Evolutionary conservation across 2,797 vertebrate species (phyloP), one percentile per base, ranked within the genome.

Genomic region (Enteromius trimaculatus): DNA sequence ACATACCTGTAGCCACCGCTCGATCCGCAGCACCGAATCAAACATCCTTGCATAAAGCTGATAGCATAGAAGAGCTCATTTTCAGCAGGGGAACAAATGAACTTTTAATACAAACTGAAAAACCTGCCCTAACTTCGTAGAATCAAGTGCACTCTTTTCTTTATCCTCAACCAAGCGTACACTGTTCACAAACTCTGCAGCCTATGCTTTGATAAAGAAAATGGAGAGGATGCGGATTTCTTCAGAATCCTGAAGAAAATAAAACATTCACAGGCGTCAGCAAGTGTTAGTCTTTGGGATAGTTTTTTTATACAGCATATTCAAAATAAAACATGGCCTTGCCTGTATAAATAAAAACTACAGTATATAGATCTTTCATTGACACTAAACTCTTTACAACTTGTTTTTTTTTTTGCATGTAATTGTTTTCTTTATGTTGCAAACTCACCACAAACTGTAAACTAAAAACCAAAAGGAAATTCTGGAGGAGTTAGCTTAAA

Each of bases 21-120:
- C 21, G 75, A 71, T 81, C 70, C 47, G 16, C 44, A 53, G 53
- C n/a, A 55, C 23, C 51, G 51, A 84, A 72, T 49, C 68, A 26
- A 58, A 21, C 60, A 75, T n/a, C 62, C 55, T 58, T 74, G 65
- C 37, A 69, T 49, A n/a, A 19, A 39, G 49, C 47, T 82, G 78
- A 82, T 64, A 79, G 75, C 80, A 74, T 70, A 81, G 79, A 82
- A 70, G 37, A 51, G 47, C 14, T 37, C 17, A 62, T 68, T 51
- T 75, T 77, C 44, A 74, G 55, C 68, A 65, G 77, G 60, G 44
- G 69, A 84, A 84, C 34, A 84, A 84, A 79, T 47, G 19, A 34
- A 55, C 75, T 62, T 62, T 78, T 4, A 23, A 23, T 6, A 14
- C 4, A 0, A 74, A 65, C 71, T 75, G 19, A 76, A 76, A 68